Conservation (phyloP, 2,113 vertebrate species). For the Columba livia region DNA sequence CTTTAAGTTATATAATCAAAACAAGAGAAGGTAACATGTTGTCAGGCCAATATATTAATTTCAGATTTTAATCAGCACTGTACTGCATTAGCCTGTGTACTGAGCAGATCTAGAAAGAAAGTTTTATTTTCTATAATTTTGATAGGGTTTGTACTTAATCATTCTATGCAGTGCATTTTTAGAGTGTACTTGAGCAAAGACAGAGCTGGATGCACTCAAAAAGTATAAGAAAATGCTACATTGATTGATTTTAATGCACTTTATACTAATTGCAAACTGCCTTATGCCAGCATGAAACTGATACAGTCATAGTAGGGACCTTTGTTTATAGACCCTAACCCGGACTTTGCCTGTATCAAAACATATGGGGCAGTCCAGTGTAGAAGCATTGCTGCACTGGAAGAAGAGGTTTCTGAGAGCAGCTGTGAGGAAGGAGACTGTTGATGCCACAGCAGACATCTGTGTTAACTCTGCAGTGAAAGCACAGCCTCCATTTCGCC, state of each 20-base stretch:
- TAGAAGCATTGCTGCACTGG: not conserved
- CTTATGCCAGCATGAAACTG: not conserved
- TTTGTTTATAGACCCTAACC: not conserved
- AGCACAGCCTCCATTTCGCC: not conserved
- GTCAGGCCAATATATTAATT: not conserved
- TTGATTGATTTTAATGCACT: not conserved
- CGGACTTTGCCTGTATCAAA: not conserved
- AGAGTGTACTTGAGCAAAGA: not conserved
- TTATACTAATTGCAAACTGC: not conserved
- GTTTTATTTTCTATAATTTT: not conserved
- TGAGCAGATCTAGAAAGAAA: not conserved
- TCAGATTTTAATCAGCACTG: not conserved
- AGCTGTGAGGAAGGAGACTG: not conserved
- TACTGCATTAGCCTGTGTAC: not conserved
- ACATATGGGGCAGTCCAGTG: not conserved
- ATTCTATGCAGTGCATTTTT: not conserved
- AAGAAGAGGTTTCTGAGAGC: not conserved
- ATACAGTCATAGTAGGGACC: not conserved
- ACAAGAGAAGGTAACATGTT: not conserved
- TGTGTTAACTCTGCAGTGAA: not conserved
- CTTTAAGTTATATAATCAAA: not conserved
- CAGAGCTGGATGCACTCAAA: not conserved
- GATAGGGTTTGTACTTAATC: not conserved
- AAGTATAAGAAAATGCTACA: not conserved
- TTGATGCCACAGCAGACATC: not conserved